Evolutionary conservation across 2,113 vertebrate genomes (phyloP).

Genomic region (Xiphophorus couchianus): DNA sequence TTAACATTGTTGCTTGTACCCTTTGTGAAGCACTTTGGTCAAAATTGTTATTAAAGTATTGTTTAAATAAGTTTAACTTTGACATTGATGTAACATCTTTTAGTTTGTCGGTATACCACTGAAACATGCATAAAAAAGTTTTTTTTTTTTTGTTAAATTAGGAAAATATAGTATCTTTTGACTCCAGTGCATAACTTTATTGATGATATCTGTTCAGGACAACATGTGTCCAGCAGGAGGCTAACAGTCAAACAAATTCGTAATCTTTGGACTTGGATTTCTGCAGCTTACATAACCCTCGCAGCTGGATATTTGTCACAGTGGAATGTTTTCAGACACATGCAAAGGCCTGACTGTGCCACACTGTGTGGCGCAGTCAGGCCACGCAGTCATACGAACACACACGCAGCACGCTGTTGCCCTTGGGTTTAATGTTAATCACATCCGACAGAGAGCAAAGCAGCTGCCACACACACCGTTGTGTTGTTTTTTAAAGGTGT

Average conservation of each 20-base stretch:
- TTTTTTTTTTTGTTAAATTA: too few species aligned
- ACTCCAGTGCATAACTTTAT: neutral
- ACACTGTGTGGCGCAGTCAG: too few species aligned
- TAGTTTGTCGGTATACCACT: neutral
- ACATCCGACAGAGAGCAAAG: constrained; percentile 42
- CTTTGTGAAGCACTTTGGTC: too few species aligned
- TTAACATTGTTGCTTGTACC: too few species aligned
- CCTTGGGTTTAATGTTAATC: constrained; percentile 41
- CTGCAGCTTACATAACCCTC: neutral
- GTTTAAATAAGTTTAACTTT: too few species aligned
- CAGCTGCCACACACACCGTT: constrained; percentile 17
- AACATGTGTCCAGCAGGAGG: neutral
- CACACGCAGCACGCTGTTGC: constrained; percentile 11
- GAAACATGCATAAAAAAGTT: neutral
- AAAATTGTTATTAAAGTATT: too few species aligned
- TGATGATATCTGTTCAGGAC: neutral
- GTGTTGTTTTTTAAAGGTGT: constrained; percentile 30
- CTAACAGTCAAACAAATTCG: neutral
- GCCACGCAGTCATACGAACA: neutral
- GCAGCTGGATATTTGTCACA: constrained; percentile 34
- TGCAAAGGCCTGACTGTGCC: constrained; percentile 22
- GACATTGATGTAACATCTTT: neutral
- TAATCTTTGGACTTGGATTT: neutral
- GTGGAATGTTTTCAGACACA: constrained; percentile 23
- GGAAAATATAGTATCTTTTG: neutral